Evolutionary conservation across 2,113 vertebrate genomes (phyloP).

Genomic region (Nerophis ophidion): DNA sequence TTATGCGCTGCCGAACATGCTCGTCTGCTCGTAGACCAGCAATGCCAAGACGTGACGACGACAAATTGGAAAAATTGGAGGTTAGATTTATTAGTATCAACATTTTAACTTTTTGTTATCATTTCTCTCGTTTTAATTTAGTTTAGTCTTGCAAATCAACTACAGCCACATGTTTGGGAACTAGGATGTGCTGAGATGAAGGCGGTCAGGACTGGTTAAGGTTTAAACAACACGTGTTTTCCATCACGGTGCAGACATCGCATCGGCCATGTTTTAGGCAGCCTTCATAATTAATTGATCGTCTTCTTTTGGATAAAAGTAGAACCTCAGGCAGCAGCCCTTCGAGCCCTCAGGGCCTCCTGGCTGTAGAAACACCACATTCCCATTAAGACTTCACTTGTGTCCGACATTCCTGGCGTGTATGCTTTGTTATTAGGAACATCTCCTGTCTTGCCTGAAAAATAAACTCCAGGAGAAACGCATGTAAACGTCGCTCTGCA

Average conservation of each 20-base stretch:
- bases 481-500: slow-evolving; percentile 38
- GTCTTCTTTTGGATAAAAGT: slow-evolving; percentile 36
- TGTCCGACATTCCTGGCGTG: slow-evolving; percentile 32
- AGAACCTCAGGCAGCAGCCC: slow-evolving; percentile 17
- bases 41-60: no score
- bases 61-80: no score
- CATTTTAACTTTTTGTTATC: no score
- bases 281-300: slow-evolving; percentile 50
- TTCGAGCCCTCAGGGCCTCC: slow-evolving; percentile 37
- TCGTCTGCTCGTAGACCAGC: no score
- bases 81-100: no score
- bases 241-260: slow-evolving; percentile 15
- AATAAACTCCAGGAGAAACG: slow-evolving; percentile 47
- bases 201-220: neutral
- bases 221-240: slow-evolving; percentile 18
- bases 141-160: neutral
- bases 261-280: slow-evolving; percentile 14
- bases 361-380: slow-evolving; percentile 52
- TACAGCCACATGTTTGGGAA: slow-evolving; percentile 1
- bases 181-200: slow-evolving; percentile 7
- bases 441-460: neutral
- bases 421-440: slow-evolving; percentile 29
- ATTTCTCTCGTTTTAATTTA: no score
- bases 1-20: no score
- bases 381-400: slow-evolving; percentile 57